Evolutionary conservation across 1,140 invertebrate genomes (phyloP), one percentile per base, ranked within the genome.

Genomic region (Drosophila subobscura): DNA sequence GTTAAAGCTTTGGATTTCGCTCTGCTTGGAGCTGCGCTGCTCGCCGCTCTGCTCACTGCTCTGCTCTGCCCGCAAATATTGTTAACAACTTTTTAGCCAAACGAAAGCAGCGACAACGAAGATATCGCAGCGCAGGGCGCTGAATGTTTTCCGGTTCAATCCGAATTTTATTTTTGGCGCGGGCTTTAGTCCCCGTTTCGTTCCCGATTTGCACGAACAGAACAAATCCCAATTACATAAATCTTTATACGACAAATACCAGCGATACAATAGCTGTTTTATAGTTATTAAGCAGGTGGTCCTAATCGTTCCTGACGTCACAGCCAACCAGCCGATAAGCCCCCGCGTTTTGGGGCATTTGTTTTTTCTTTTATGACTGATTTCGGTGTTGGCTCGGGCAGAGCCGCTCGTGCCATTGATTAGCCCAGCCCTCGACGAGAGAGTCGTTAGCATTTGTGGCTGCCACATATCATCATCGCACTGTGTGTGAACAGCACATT

Each of bases 71-170:
- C 33, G 53, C 61, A 53, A 52, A 65, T 63, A 68, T 78, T 86
- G 83, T 78, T 86, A 86, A 86, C 70, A 81, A 88, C 71, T 88
- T 88, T 88, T 86, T 88, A 74, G 76, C 77, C 74, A 77, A 86
- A 56, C 70, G 59, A 55, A 64, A 65, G 71, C 52, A 54, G 37
- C 55, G 55, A 29, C 29, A 37, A 40, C 51, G 50, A 42, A 49
- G 68, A 29, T 29, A 37, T 8, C 10, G 10, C 10, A 12, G 33
- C 33, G 29, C 29, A 33, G 29, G 7, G 7, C 29, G 7, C 3
- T 2, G 33, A 37, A 40, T 47, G 68, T 88, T 86, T 86, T 86
- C 81, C 81, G 83, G 81, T 72, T 86, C 52, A 78, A 86, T 75
- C 81, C 78, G 83, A 88, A 20, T 20, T 20, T 20, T 20, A 20